These are phyloP conservation scores for Antechinus stuartii DNA, from an alignment of 2,113 vertebrate species.

Conservation along the genomic window DNA sequence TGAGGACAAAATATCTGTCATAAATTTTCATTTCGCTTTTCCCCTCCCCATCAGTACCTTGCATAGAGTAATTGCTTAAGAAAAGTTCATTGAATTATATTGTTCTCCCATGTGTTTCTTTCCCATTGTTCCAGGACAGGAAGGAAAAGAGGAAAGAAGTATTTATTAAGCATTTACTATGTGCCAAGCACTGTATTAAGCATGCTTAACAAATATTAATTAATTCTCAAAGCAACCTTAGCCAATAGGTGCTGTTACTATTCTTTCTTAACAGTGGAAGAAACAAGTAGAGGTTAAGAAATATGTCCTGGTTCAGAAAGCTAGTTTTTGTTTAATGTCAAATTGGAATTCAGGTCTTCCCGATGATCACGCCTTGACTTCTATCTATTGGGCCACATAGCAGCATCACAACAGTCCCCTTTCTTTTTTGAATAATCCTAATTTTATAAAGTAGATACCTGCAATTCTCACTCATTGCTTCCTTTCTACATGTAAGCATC, in stretches of 20 bases:
- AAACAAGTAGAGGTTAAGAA: neutral
- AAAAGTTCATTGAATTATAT: neutral
- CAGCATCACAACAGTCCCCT: neutral
- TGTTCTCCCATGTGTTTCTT: neutral
- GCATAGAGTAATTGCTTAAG: neutral
- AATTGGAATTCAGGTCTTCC: neutral
- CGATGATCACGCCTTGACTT: no score
- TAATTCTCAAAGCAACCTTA: neutral
- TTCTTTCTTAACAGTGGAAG: neutral
- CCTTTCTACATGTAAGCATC: neutral
- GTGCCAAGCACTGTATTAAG: neutral
- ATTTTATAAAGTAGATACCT: neutral
- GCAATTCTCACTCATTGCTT: neutral
- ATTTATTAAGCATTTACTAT: neutral
- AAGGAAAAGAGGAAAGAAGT: neutral
- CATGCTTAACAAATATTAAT: neutral
- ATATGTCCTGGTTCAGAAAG: neutral
- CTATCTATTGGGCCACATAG: neutral
- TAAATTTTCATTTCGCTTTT: neutral
- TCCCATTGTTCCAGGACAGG: neutral
- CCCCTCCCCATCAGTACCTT: neutral
- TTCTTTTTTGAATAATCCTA: neutral
- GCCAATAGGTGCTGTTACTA: neutral
- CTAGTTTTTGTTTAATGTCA: neutral
- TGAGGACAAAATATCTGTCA: neutral